Evolutionary conservation across 2,797 vertebrate genomes (phyloP).

Genomic region (Spea hammondii): DNA sequence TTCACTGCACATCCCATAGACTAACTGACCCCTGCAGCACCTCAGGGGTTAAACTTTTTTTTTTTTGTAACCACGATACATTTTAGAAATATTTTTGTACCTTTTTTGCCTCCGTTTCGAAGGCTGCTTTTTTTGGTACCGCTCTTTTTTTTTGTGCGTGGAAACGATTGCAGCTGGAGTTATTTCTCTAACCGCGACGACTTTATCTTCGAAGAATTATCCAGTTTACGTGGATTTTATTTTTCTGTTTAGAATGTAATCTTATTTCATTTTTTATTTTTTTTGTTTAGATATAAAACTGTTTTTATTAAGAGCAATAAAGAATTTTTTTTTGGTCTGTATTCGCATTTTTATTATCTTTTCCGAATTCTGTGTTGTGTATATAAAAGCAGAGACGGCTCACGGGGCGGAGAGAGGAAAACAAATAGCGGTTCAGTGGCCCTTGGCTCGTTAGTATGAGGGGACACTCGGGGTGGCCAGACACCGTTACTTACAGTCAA

Average conservation of each 20-base stretch:
- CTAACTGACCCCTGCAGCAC: constrained; percentile 27
- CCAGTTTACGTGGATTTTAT: constrained; percentile 53
- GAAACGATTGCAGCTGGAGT: not conserved
- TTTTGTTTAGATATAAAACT: constrained; percentile 45
- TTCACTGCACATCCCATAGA: constrained; percentile 1
- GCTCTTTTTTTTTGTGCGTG: constrained; percentile 28
- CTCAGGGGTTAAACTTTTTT: constrained; percentile 26
- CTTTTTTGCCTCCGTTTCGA: constrained; percentile 46
- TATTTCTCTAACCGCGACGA: constrained; percentile 27
- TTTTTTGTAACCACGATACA: constrained; percentile 1
- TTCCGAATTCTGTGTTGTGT: not conserved
- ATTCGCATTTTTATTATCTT: too few relatives aligned
- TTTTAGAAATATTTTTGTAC: constrained; percentile 49
- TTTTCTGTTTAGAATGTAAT: constrained; percentile 48
- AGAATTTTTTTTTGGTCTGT: constrained; percentile 10
- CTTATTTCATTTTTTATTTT: constrained; percentile 8
- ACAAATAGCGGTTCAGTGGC: too few relatives aligned
- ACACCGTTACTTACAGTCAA: too few relatives aligned
- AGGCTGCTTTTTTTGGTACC: constrained; percentile 64
- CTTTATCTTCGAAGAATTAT: constrained; percentile 41
- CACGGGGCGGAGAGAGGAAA: too few relatives aligned
- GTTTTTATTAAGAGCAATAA: constrained; percentile 49
- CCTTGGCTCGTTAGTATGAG: too few relatives aligned
- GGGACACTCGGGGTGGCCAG: too few relatives aligned
- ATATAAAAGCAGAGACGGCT: not conserved